These are phyloP conservation scores for Scolopax bukidnonensis DNA, from an alignment of 2,797 vertebrate genomes.

Conservation along the genomic window DNA sequence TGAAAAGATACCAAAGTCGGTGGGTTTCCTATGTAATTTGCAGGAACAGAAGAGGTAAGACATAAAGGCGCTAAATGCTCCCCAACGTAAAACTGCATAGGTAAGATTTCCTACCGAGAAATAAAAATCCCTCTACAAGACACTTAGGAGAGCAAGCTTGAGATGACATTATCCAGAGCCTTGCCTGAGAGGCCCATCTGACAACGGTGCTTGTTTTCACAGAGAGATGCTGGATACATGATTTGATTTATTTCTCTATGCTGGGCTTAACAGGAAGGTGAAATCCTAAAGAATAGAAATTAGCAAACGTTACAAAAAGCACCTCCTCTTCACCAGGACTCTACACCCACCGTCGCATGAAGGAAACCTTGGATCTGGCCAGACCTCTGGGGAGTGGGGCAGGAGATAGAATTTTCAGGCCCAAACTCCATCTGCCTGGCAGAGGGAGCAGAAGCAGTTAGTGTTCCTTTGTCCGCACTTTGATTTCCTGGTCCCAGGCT, in stretches of 20 bases:
- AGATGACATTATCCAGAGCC: background rate
- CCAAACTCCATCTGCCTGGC: background rate
- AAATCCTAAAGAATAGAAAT: background rate
- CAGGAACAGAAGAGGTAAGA: background rate
- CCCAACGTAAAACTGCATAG: slow-evolving; percentile 4
- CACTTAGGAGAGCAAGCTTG: background rate
- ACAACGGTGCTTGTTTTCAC: background rate
- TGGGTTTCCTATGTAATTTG: background rate
- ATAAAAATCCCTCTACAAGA: background rate
- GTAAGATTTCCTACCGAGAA: background rate
- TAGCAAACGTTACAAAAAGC: background rate
- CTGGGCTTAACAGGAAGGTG: background rate
- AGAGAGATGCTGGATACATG: background rate
- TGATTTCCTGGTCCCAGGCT: background rate
- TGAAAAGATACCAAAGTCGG: background rate
- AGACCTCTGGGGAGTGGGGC: background rate
- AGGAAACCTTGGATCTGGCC: background rate
- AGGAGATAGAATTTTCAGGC: background rate
- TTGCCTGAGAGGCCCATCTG: background rate
- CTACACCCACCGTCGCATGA: background rate
- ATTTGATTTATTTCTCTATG: background rate
- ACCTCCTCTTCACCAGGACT: background rate
- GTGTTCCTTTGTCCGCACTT: background rate
- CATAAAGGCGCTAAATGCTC: background rate
- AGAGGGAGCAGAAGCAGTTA: background rate